These are phyloP conservation scores for Blennius ocellaris DNA, from an alignment of 2,113 vertebrate genomes.

Conservation along the genomic window DNA sequence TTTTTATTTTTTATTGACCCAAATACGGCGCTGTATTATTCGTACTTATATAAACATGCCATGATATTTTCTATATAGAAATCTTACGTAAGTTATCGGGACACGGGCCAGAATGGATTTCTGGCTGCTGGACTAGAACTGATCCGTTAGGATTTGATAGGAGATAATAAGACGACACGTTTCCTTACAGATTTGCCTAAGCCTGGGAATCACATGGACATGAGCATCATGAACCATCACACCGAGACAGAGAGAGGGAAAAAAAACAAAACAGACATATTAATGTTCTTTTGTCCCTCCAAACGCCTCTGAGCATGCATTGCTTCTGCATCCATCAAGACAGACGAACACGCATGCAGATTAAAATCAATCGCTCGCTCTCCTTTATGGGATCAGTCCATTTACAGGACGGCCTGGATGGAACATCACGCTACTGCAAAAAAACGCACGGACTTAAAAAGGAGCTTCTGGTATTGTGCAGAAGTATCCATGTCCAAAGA, in stretches of 20 bases:
- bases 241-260: not conserved
- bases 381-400: slow-evolving; percentile 28
- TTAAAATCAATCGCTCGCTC: slow-evolving; percentile 50
- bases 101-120: slow-evolving; percentile 47
- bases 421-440: not conserved
- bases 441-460: not conserved
- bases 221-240: slow-evolving; percentile 48
- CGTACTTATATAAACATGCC: slow-evolving; percentile 38
- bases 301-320: slow-evolving; percentile 28
- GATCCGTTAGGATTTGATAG: slow-evolving; percentile 63
- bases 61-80: slow-evolving; percentile 43
- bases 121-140: slow-evolving; percentile 31
- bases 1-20: not conserved
- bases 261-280: not conserved
- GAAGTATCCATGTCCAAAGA: slow-evolving; percentile 38
- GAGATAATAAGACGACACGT: slow-evolving; percentile 69
- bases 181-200: slow-evolving; percentile 74
- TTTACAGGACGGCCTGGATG: not conserved
- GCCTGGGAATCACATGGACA: slow-evolving; percentile 52
- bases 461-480: slow-evolving; percentile 17
- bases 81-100: slow-evolving; percentile 55
- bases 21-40: slow-evolving; percentile 6
- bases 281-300: slow-evolving; percentile 44
- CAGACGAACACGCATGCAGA: slow-evolving; percentile 18
- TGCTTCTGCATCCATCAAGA: no score